Conservation (phyloP, 2,888 invertebrate genomes). For the Caenorhabditis afra region DNA sequence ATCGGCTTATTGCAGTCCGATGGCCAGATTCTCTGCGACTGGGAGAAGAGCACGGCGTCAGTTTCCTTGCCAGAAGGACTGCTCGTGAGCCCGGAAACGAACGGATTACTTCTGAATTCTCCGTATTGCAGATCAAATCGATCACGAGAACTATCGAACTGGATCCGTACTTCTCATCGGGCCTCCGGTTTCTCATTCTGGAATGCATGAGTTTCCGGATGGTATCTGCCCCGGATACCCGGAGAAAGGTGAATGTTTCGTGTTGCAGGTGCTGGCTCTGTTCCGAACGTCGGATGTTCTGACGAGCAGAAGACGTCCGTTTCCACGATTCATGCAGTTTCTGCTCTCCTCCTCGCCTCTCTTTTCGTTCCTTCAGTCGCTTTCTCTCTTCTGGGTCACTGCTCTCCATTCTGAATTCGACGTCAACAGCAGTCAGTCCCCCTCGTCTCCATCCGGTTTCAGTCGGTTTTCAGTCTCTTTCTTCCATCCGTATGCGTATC, state of each 20-base stretch:
- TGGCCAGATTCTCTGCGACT: conserved; percentile 29
- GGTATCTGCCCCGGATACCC: too few species aligned
- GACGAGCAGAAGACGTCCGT: conserved; percentile 5
- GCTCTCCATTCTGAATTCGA: conserved; percentile 50
- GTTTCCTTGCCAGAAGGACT: conserved; percentile 20
- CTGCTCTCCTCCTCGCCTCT: conserved; percentile 35
- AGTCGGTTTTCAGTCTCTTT: conserved; percentile 34
- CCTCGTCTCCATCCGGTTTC: neutral
- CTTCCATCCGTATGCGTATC: conserved; percentile 45
- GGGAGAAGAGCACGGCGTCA: conserved; percentile 12
- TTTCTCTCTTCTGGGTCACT: conserved; percentile 48
- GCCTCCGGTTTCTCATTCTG: conserved; percentile 40
- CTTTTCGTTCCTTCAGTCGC: conserved; percentile 27
- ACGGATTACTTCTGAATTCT: neutral
- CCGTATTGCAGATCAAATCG: conserved; percentile 37
- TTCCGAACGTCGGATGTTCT: conserved; percentile 49
- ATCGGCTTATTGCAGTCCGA: conserved; percentile 33
- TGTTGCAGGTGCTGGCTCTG: conserved; percentile 42
- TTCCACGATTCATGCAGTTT: conserved; percentile 39
- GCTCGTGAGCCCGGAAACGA: conserved; percentile 9
- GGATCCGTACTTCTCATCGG: conserved; percentile 54
- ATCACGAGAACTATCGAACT: conserved; percentile 50
- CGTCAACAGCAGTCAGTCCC: conserved; percentile 1
- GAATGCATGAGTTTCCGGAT: conserved; percentile 59
- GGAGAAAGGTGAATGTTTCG: too few species aligned